These are phyloP conservation scores for Bubo blakistoni DNA, from an alignment of 2,113 vertebrate species.

Conservation along the genomic window DNA sequence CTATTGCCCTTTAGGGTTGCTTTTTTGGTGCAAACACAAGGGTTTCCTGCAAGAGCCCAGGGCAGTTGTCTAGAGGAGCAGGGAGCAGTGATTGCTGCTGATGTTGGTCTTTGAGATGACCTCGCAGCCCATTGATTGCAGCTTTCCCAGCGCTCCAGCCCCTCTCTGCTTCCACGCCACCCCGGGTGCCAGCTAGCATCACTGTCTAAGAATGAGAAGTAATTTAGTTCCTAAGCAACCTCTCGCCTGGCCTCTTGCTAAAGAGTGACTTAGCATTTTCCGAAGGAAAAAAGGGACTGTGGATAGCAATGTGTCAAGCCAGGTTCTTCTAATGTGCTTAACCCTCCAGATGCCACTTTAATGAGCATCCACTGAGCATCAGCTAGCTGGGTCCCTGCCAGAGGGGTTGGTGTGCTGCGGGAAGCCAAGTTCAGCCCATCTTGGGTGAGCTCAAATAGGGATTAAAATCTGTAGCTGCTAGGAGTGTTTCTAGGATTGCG, in stretches of 20 bases:
- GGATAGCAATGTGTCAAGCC: background rate
- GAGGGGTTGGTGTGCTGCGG: background rate
- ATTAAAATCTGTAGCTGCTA: background rate
- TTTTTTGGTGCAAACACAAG: background rate
- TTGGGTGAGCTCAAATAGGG: background rate
- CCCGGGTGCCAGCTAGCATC: constrained; percentile 23
- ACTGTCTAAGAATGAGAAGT: constrained; percentile 66
- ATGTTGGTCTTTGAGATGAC: background rate
- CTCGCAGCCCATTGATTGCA: background rate
- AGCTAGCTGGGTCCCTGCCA: background rate
- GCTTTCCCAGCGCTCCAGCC: background rate
- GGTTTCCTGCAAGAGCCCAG: background rate
- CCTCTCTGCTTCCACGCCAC: background rate
- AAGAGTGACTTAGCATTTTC: constrained; percentile 64
- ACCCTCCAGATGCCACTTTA: background rate
- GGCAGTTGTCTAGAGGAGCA: background rate
- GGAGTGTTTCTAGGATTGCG: background rate
- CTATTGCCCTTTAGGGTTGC: background rate
- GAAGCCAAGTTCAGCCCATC: background rate
- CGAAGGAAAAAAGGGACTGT: background rate
- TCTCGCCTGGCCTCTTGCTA: constrained; percentile 53
- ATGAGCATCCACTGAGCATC: background rate
- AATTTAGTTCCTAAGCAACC: constrained; percentile 71
- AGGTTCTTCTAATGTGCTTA: constrained; percentile 26
- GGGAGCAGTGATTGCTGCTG: background rate